A percentile compares a stretch with the other conserved stretches of the same genome.
Evolutionary conservation across 2,888 invertebrate genomes (phyloP).

Genomic region (Aphelenchoides bicaudatus): DNA sequence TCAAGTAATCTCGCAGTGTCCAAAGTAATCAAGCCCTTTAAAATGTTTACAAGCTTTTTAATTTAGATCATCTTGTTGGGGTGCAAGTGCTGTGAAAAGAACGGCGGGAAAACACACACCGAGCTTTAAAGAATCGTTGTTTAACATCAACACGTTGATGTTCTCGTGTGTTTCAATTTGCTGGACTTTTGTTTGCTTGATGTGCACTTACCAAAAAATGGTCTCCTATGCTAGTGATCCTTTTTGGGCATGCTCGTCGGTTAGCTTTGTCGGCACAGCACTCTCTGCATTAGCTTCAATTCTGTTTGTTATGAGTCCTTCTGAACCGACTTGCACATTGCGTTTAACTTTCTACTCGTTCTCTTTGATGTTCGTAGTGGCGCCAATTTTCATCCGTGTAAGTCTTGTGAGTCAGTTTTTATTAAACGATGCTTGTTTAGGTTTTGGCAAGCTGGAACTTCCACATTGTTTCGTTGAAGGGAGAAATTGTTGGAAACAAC

Average conservation of each 20-base stretch:
- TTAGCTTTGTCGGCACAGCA: slow-evolving; percentile 42
- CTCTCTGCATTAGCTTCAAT: slow-evolving; percentile 41
- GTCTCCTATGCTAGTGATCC: slow-evolving; percentile 35
- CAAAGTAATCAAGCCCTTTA: slow-evolving; percentile 27
- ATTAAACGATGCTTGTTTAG: slow-evolving; percentile 13
- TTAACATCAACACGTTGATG: slow-evolving; percentile 37
- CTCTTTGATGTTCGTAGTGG: slow-evolving; percentile 39
- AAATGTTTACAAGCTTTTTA: not conserved
- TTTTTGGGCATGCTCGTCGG: slow-evolving; percentile 43
- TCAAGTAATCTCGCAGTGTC: slow-evolving; percentile 35
- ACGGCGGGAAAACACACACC: slow-evolving; percentile 33
- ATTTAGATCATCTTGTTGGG: slow-evolving; percentile 39
- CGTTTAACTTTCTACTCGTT: slow-evolving; percentile 42
- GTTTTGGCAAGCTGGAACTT: slow-evolving; percentile 23
- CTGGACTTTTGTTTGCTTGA: slow-evolving; percentile 38
- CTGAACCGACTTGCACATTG: slow-evolving; percentile 40
- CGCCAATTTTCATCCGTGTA: slow-evolving; percentile 48
- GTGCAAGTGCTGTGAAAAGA: slow-evolving; percentile 30
- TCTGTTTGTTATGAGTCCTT: slow-evolving; percentile 48
- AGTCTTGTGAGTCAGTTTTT: slow-evolving; percentile 10
- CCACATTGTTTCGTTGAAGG: slow-evolving; percentile 14
- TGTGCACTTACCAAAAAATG: slow-evolving; percentile 51
- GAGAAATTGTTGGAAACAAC: slow-evolving; percentile 23
- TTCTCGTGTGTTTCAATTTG: slow-evolving; percentile 38
- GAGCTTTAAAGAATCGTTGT: slow-evolving; percentile 34